phyloP scores from a whole-genome alignment of 2,888 invertebrate genomes.

The Agrochola lychnidis region DNA sequence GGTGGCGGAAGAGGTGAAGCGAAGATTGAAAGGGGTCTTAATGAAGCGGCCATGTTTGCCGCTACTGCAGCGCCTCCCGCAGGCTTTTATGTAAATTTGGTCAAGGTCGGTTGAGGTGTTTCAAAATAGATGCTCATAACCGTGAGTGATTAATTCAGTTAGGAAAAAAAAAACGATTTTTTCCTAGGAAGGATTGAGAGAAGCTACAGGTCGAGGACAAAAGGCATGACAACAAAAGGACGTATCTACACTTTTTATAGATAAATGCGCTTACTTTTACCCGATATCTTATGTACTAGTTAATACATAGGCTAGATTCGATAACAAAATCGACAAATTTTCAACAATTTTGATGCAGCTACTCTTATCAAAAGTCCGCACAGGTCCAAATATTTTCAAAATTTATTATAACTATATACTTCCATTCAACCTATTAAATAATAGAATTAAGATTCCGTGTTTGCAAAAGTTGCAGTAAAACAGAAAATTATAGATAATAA shows the following conservation, averaged over 20 bases:
- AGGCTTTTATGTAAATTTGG: conserved; percentile 76
- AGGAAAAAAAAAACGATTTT: conserved; percentile 5
- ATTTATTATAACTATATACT: neutral
- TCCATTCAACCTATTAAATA: neutral
- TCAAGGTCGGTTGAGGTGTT: conserved; percentile 74
- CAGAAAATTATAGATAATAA: conserved; percentile 67
- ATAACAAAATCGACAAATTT: too few relatives aligned
- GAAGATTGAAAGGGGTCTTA: conserved; percentile 64
- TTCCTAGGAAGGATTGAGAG: neutral
- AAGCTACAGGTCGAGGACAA: conserved; percentile 34
- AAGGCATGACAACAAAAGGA: neutral
- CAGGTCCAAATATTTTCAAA: neutral
- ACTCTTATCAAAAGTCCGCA: neutral
- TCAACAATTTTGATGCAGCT: neutral
- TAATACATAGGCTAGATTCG: neutral
- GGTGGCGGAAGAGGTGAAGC: conserved; percentile 36
- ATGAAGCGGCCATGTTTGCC: conserved; percentile 65
- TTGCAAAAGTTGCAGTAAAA: conserved; percentile 51
- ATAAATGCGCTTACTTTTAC: neutral
- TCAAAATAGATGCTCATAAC: conserved; percentile 65
- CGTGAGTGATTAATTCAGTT: conserved; percentile 51
- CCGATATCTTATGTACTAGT: neutral
- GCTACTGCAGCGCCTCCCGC: conserved; percentile 79
- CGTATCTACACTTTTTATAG: neutral
- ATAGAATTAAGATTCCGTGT: conserved; percentile 5